A percentile compares a stretch with the other conserved stretches of the same genome.
Conservation (phyloP, 1,140 invertebrate genomes). For the Bathynomus jamesi region DNA sequence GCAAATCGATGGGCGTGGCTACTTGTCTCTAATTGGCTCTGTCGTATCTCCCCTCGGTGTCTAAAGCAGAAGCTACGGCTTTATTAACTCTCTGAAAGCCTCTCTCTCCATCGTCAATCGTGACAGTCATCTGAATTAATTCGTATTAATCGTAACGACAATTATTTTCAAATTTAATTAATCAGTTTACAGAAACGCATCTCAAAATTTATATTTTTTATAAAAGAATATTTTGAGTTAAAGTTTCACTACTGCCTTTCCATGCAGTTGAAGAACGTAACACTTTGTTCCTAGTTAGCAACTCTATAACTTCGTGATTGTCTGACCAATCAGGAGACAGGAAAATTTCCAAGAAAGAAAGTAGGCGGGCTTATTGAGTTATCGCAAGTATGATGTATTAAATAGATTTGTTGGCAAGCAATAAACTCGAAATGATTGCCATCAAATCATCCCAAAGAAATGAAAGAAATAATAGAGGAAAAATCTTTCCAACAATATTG, state of each 20-base stretch:
- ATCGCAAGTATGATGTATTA: not conserved
- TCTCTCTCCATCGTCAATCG: no score
- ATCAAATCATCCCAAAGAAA: not conserved
- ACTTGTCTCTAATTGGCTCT: not conserved
- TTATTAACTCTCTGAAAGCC: no score
- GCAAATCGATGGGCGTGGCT: not conserved
- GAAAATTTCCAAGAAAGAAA: not conserved
- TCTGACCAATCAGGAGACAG: not conserved
- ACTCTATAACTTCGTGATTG: not conserved
- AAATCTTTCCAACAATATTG: not conserved
- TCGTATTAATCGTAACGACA: no score
- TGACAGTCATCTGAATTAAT: no score
- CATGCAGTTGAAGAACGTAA: no score
- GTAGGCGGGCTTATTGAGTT: not conserved
- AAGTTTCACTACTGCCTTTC: no score
- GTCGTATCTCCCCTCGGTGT: not conserved
- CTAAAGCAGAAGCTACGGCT: no score
- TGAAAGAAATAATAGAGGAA: not conserved
- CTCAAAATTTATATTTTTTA: no score
- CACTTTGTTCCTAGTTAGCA: not conserved
- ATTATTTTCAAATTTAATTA: no score
- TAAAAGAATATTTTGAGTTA: no score
- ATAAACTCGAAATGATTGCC: not conserved
- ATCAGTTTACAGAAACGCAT: no score
- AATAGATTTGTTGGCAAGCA: not conserved